Percentiles rank a stretch among this genome's conserved stretches.
phyloP scores from a whole-genome alignment of 2,888 invertebrate species.

The Drosophila nr. fundita region DNA sequence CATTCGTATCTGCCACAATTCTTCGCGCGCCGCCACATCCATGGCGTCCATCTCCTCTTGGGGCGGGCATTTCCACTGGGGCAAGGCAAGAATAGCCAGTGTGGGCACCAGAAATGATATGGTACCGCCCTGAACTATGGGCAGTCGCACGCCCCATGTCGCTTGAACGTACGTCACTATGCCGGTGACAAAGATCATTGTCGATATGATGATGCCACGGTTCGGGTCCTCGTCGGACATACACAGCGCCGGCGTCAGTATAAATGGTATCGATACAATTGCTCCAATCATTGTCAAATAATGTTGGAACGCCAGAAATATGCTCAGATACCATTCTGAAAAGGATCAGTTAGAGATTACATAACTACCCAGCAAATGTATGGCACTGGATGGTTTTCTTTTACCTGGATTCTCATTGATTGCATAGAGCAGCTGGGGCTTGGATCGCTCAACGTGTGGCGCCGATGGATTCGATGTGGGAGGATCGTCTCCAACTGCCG shows the following conservation, averaged over 20 bases:
- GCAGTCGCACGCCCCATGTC: conserved; percentile 91
- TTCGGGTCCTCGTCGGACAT: conserved; percentile 91
- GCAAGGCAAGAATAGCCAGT: conserved; percentile 90
- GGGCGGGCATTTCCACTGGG: conserved; percentile 90
- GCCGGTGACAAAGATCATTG: conserved; percentile 93
- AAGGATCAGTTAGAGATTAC: not conserved
- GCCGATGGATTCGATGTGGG: not conserved
- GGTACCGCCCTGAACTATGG: conserved; percentile 92
- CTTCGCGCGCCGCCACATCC: conserved; percentile 86
- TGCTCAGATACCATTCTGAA: conserved; percentile 90
- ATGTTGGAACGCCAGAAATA: conserved; percentile 93
- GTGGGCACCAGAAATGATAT: conserved; percentile 93
- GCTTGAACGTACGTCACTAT: conserved; percentile 90
- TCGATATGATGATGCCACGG: conserved; percentile 91
- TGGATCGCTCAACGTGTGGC: conserved; percentile 40
- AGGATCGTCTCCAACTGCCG: conserved; percentile 24
- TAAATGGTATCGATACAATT: conserved; percentile 92
- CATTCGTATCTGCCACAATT: conserved; percentile 91
- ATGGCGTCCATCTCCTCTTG: conserved; percentile 86
- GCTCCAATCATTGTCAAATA: conserved; percentile 94
- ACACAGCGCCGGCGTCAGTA: conserved; percentile 92
- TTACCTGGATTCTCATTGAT: conserved; percentile 90
- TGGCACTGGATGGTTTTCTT: not conserved
- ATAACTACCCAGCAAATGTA: not conserved
- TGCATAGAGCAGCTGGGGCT: conserved; percentile 87